Percentiles rank a stretch among this genome's conserved stretches.
phyloP scores from a whole-genome alignment of 1,140 invertebrate genomes.

The Cyrtorhinus lividipennis region DNA sequence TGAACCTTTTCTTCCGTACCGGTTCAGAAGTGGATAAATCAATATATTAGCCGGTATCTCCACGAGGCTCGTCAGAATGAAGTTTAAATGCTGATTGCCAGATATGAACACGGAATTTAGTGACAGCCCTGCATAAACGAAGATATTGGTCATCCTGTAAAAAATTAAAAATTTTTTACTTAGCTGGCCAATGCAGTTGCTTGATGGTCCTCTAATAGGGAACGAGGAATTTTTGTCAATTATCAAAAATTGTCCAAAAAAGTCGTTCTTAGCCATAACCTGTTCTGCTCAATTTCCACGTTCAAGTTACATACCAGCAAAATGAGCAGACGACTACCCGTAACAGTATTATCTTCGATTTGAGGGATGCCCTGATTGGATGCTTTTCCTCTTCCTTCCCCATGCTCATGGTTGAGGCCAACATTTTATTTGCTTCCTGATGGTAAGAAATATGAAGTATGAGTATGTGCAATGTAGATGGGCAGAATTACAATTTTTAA shows the following conservation, averaged over 20 bases:
- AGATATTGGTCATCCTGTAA: constrained; percentile 47
- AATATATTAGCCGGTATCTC: constrained; percentile 32
- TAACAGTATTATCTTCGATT: neutral
- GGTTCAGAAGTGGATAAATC: constrained; percentile 20
- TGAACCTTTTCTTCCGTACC: constrained; percentile 14
- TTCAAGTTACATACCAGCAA: constrained; percentile 1
- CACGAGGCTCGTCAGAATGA: constrained; percentile 34
- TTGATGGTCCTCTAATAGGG: too few relatives aligned
- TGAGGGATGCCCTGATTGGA: neutral
- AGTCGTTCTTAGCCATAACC: too few relatives aligned
- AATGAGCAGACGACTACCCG: neutral
- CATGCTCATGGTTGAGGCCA: constrained; percentile 1
- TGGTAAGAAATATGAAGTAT: too few relatives aligned
- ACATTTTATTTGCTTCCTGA: constrained; percentile 1
- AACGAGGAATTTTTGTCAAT: too few relatives aligned
- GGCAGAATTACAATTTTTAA: neutral
- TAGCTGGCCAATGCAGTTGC: too few relatives aligned
- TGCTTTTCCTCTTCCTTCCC: neutral
- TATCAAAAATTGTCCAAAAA: too few relatives aligned
- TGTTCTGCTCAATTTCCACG: too few relatives aligned
- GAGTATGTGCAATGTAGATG: neutral
- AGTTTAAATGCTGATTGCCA: constrained; percentile 33
- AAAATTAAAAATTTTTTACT: constrained; percentile 24
- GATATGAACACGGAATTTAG: constrained; percentile 33
- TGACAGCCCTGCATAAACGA: constrained; percentile 56